phyloP scores from a whole-genome alignment of 2,797 vertebrate genomes.

The Manis pentadactyla region DNA sequence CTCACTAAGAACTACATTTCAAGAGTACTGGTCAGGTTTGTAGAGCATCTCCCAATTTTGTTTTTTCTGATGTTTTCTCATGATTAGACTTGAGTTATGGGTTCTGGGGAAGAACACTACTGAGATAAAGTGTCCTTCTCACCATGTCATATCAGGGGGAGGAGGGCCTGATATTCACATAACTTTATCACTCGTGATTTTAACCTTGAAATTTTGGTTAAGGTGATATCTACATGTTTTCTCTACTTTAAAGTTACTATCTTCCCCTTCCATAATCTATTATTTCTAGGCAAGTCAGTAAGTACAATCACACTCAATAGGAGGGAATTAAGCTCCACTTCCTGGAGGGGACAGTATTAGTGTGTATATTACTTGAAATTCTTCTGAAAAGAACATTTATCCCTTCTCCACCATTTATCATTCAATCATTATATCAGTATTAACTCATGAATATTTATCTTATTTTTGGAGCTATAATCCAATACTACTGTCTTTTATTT shows the following conservation, averaged over 20 bases:
- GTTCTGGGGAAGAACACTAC: background rate
- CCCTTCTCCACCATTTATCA: background rate
- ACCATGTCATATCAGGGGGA: background rate
- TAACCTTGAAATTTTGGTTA: constrained; percentile 7
- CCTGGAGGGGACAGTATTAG: background rate
- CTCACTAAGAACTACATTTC: background rate
- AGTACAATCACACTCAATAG: background rate
- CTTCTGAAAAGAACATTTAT: background rate
- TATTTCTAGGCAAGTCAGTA: background rate
- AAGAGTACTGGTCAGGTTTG: background rate
- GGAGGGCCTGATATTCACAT: background rate
- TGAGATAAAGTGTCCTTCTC: background rate
- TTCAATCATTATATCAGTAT: background rate
- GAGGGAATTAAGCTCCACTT: background rate
- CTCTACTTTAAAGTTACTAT: background rate
- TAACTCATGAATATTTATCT: background rate
- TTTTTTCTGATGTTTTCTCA: background rate
- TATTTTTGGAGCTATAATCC: background rate
- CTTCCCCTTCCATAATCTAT: background rate
- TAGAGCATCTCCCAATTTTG: background rate
- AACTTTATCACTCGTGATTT: background rate
- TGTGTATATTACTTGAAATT: background rate
- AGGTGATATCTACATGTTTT: background rate
- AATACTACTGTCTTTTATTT: background rate
- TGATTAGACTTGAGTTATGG: background rate